These are phyloP conservation scores for Columba guinea DNA, from an alignment of 2,797 vertebrate species.

Conservation along the genomic window DNA sequence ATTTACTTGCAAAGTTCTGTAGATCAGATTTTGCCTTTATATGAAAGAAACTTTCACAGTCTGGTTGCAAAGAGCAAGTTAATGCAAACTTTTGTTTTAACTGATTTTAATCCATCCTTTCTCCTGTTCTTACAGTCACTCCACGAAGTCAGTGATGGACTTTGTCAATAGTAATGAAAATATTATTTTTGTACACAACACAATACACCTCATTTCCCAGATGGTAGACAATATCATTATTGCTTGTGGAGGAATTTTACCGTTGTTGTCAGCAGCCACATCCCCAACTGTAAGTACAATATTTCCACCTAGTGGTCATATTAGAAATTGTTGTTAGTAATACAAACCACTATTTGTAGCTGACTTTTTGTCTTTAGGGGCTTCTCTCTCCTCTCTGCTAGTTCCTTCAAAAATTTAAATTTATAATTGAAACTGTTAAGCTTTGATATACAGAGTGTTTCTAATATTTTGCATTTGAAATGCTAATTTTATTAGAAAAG, in stretches of 20 bases:
- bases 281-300: slow-evolving; percentile 97
- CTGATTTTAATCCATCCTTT: slow-evolving; percentile 14
- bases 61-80: neutral
- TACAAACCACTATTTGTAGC: neutral
- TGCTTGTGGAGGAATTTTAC: slow-evolving; percentile 98
- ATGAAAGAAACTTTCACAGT: neutral
- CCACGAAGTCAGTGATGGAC: slow-evolving; percentile 99
- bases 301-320: slow-evolving; percentile 78
- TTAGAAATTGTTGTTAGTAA: slow-evolving; percentile 29
- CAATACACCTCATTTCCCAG: slow-evolving; percentile 99
- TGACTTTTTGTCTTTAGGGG: neutral
- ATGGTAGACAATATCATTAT: slow-evolving; percentile 99
- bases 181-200: slow-evolving; percentile 99
- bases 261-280: slow-evolving; percentile 94
- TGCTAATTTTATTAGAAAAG: neutral
- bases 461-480: neutral
- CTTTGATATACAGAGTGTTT: neutral
- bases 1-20: neutral
- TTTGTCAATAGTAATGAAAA: slow-evolving; percentile 99
- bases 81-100: neutral
- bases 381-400: neutral
- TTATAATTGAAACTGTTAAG: neutral
- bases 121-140: slow-evolving; percentile 85
- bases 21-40: neutral
- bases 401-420: neutral